phyloP scores from a whole-genome alignment of 1,140 invertebrate genomes.

The Drosophila nebulosa region DNA sequence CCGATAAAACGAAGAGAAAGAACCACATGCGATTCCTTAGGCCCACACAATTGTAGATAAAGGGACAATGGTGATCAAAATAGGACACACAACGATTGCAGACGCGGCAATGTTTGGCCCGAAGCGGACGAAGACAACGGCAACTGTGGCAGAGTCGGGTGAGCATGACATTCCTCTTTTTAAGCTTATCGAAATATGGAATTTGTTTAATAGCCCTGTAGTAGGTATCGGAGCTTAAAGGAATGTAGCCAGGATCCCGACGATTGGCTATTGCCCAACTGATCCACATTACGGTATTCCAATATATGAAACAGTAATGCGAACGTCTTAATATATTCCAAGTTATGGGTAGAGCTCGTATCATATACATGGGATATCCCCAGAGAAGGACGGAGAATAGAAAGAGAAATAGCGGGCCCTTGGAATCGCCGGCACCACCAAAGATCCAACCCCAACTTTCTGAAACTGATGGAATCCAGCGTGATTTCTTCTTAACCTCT shows the following conservation, averaged over 20 bases:
- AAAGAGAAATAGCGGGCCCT: constrained; percentile 92
- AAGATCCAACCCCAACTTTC: constrained; percentile 95
- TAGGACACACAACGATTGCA: constrained; percentile 95
- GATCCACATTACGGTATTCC: constrained; percentile 95
- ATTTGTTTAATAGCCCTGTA: constrained; percentile 93
- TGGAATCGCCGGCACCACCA: constrained; percentile 93
- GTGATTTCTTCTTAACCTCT: constrained; percentile 89
- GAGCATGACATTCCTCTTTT: constrained; percentile 91
- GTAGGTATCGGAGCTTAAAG: constrained; percentile 93
- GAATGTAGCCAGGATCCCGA: constrained; percentile 93
- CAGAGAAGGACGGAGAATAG: constrained; percentile 91
- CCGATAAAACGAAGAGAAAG: constrained; percentile 92
- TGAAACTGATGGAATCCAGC: constrained; percentile 92
- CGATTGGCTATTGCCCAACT: constrained; percentile 94
- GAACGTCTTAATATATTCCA: constrained; percentile 92
- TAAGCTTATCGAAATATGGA: constrained; percentile 94
- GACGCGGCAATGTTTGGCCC: constrained; percentile 95
- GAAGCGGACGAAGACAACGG: constrained; percentile 90
- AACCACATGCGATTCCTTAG: constrained; percentile 94
- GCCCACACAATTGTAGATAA: constrained; percentile 96
- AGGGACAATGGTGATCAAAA: constrained; percentile 97
- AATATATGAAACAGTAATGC: constrained; percentile 94
- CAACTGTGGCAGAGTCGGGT: constrained; percentile 95
- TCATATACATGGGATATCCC: constrained; percentile 96
- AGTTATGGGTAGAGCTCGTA: constrained; percentile 93